These are phyloP conservation scores for Lissocephala sabroskyi DNA, from an alignment of 2,888 invertebrate genomes.

Conservation along the genomic window DNA sequence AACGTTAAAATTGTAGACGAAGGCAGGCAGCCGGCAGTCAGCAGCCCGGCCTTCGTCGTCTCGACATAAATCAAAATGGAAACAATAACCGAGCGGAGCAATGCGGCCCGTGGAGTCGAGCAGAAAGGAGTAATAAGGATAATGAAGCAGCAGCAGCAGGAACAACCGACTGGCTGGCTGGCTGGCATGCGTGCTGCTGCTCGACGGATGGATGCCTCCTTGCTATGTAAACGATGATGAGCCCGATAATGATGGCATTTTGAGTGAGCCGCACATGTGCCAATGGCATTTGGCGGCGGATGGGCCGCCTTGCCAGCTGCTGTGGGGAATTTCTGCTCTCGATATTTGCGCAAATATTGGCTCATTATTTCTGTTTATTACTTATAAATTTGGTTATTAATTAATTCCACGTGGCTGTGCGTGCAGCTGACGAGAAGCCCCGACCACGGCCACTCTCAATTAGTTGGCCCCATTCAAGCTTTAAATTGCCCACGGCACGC, in stretches of 20 bases:
- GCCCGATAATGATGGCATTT: slow-evolving; percentile 57
- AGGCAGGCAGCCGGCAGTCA: background rate
- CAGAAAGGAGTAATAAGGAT: slow-evolving; percentile 59
- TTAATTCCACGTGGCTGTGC: slow-evolving; percentile 31
- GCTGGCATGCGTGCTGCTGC: too few relatives aligned
- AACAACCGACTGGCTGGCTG: too few relatives aligned
- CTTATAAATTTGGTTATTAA: slow-evolving; percentile 56
- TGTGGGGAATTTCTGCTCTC: slow-evolving; percentile 31
- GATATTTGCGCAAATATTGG: slow-evolving; percentile 51
- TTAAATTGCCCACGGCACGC: too few relatives aligned
- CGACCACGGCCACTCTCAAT: too few relatives aligned
- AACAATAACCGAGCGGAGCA: slow-evolving; percentile 44
- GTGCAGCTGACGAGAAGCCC: slow-evolving; percentile 13
- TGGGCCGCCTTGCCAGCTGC: background rate
- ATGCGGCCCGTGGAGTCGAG: background rate
- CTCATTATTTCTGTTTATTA: slow-evolving; percentile 52
- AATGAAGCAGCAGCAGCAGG: slow-evolving; percentile 43
- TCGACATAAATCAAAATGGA: slow-evolving; percentile 60
- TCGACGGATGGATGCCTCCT: too few relatives aligned
- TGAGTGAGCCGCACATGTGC: slow-evolving; percentile 39
- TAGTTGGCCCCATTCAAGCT: too few relatives aligned
- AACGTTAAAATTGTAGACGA: slow-evolving; percentile 65
- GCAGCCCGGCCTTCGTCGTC: background rate
- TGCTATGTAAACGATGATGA: slow-evolving; percentile 56
- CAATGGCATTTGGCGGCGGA: background rate